phyloP scores from a whole-genome alignment of 2,113 vertebrate genomes.

The Azemiops feae region DNA sequence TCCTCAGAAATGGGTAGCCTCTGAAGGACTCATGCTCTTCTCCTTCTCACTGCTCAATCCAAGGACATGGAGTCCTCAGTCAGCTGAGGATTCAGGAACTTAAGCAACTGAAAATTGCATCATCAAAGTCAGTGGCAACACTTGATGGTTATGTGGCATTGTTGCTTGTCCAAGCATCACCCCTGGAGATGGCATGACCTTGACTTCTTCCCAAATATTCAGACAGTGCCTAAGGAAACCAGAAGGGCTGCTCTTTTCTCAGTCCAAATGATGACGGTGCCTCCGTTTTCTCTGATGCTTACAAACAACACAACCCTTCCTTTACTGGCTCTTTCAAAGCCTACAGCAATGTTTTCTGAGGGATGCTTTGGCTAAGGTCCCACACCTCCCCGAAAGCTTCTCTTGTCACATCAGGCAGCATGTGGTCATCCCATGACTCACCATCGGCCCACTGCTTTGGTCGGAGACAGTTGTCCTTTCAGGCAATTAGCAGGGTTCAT shows the following conservation, averaged over 20 bases:
- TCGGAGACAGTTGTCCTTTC: neutral
- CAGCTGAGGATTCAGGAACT: neutral
- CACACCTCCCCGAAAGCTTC: neutral
- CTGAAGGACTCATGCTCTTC: neutral
- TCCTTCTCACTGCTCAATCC: neutral
- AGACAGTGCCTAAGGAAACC: neutral
- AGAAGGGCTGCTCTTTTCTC: neutral
- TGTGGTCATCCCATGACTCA: conserved; percentile 34
- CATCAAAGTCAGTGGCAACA: neutral
- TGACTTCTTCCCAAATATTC: neutral
- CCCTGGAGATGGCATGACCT: neutral
- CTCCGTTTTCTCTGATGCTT: neutral
- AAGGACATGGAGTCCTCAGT: neutral
- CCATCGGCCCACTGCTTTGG: neutral
- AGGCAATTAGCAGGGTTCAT: conserved; percentile 13
- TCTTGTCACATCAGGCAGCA: neutral
- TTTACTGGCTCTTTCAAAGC: neutral
- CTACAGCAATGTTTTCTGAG: neutral
- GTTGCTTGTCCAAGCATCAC: neutral
- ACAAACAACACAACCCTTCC: neutral
- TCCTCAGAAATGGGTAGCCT: neutral
- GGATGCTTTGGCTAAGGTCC: neutral
- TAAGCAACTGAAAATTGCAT: neutral
- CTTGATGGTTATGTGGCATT: neutral
- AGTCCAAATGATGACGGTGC: neutral